These are phyloP conservation scores for Acleris sparsana DNA, from an alignment of 2,888 invertebrate genomes.

Conservation along the genomic window DNA sequence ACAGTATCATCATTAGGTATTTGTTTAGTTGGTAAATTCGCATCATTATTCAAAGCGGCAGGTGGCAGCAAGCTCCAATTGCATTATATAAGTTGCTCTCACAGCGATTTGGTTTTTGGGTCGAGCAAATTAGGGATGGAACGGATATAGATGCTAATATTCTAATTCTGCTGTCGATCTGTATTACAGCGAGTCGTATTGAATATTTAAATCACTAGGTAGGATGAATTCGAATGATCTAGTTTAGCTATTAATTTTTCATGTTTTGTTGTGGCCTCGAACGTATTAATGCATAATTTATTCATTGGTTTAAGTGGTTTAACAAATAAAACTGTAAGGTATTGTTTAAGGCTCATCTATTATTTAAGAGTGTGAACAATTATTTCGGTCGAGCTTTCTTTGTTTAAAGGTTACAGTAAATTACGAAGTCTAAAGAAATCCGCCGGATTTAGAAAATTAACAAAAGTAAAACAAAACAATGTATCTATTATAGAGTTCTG, in stretches of 20 bases:
- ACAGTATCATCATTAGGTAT: constrained; percentile 48
- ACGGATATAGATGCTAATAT: constrained; percentile 40
- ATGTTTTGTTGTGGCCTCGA: no score
- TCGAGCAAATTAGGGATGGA: constrained; percentile 57
- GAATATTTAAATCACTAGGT: background rate
- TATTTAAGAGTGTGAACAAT: no score
- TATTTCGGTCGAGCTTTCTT: no score
- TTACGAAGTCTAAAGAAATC: no score
- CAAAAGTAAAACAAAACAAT: no score
- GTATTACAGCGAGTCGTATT: background rate
- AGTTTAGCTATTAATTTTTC: background rate
- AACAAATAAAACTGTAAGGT: no score
- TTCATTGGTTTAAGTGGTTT: no score
- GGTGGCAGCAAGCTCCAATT: constrained; percentile 72
- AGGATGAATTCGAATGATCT: background rate
- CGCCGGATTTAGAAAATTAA: no score
- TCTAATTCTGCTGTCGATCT: constrained; percentile 17
- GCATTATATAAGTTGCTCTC: constrained; percentile 67
- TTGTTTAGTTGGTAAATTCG: constrained; percentile 47
- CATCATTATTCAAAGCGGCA: constrained; percentile 58
- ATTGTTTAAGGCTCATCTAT: no score
- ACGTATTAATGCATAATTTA: no score
- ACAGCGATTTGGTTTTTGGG: constrained; percentile 66
- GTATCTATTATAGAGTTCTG: no score
- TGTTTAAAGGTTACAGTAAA: no score